A percentile compares a stretch with the other conserved stretches of the same genome.
These are phyloP conservation scores for Corythornis cristatus DNA, from an alignment of 2,113 vertebrate species.

Conservation along the genomic window DNA sequence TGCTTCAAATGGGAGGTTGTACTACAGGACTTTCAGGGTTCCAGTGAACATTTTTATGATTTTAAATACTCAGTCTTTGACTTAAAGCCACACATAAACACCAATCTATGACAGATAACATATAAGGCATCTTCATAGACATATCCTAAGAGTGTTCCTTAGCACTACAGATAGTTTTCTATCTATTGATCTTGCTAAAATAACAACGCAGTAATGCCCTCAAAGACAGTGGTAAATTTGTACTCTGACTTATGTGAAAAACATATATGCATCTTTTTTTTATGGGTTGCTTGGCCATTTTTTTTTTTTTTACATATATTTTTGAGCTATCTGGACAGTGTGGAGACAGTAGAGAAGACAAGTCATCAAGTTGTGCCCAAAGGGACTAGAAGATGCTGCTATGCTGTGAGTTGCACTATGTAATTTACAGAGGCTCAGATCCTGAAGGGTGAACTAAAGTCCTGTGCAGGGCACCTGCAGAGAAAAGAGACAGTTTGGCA, in stretches of 20 bases:
- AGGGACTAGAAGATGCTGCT: not conserved
- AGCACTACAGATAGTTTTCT: not conserved
- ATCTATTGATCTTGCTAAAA: not conserved
- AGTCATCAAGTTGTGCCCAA: not conserved
- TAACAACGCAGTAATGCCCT: not conserved
- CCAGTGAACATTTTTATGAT: not conserved
- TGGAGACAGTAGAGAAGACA: not conserved
- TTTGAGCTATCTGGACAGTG: not conserved
- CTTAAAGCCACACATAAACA: not conserved
- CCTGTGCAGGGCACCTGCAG: not conserved
- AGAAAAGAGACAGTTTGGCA: not conserved
- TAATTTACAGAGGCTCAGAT: not conserved
- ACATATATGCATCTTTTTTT: not conserved
- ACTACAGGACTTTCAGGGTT: not conserved
- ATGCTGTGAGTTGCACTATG: not conserved
- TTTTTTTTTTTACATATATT: accelerated
- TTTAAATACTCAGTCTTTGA: not conserved
- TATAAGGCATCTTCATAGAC: not conserved
- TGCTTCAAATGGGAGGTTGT: not conserved
- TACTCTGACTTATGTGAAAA: not conserved
- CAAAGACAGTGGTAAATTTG: not conserved
- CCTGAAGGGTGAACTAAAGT: not conserved
- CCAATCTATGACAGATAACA: not conserved
- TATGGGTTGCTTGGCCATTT: not conserved
- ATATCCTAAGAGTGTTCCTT: not conserved